A percentile compares a stretch with the other conserved stretches of the same genome.
phyloP scores from a whole-genome alignment of 2,888 invertebrate species.

The Lobophora halterata region DNA sequence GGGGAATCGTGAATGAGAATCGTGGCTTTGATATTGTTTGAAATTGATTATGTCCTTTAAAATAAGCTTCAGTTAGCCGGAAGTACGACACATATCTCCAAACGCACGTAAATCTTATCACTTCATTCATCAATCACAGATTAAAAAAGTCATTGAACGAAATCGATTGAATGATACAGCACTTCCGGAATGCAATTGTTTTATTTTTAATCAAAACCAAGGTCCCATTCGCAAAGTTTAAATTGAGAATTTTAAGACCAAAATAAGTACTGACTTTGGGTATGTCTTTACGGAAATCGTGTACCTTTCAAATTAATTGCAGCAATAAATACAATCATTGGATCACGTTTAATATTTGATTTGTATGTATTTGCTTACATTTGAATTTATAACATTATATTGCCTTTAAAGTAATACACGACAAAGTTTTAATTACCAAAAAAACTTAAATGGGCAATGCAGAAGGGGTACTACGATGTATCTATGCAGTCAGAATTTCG shows the following conservation, averaged over 20 bases:
- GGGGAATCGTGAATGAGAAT: too few species aligned
- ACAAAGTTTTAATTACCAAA: slow-evolving; percentile 1
- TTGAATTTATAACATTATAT: too few species aligned
- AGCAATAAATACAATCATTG: neutral
- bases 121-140: slow-evolving; percentile 32
- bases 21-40: too few species aligned
- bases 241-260: slow-evolving; percentile 1
- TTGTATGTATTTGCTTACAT: too few species aligned
- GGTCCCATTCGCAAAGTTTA: slow-evolving; percentile 33
- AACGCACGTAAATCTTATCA: slow-evolving; percentile 7
- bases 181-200: slow-evolving; percentile 42
- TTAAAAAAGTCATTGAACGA: slow-evolving; percentile 39
- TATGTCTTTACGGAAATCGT: slow-evolving; percentile 2
- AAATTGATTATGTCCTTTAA: too few species aligned
- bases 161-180: slow-evolving; percentile 35
- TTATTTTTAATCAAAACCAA: slow-evolving; percentile 39
- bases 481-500: neutral
- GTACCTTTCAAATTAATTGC: neutral
- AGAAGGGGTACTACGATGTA: neutral
- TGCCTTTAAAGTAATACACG: too few species aligned
- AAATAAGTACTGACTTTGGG: neutral
- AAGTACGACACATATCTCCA: too few species aligned
- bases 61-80: too few species aligned
- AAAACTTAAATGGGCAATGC: neutral
- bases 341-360: neutral